phyloP scores from a whole-genome alignment of 2,797 vertebrate genomes.

The Parauchenoglanis ngamensis region DNA sequence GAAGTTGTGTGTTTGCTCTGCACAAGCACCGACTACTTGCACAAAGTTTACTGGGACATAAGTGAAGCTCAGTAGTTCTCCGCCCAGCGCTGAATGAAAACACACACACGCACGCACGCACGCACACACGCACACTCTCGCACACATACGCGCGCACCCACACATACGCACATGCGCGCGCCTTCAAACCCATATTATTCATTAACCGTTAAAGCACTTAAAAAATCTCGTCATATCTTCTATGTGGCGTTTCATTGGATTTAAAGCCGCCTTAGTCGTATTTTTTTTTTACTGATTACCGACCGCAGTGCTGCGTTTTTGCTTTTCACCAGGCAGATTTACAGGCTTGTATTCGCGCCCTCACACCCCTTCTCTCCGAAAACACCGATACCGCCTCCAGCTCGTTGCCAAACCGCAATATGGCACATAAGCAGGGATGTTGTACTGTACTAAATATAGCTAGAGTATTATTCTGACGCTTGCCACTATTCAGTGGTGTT shows the following conservation, averaged over 20 bases:
- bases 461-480: background rate
- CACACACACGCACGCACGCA: background rate
- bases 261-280: background rate
- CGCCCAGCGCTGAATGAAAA: background rate
- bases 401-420: slow-evolving; percentile 30
- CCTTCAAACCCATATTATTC: too few species aligned
- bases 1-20: background rate
- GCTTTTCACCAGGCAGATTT: background rate
- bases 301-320: slow-evolving; percentile 3
- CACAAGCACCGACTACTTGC: background rate
- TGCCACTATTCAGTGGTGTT: background rate
- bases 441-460: slow-evolving; percentile 11
- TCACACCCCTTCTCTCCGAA: background rate
- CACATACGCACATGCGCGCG: too few species aligned
- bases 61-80: background rate
- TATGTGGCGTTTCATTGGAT: background rate
- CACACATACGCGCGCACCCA: background rate
- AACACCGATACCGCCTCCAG: background rate
- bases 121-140: background rate
- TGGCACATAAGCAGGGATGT: slow-evolving; percentile 17
- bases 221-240: background rate
- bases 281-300: background rate
- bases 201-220: background rate
- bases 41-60: slow-evolving; percentile 20
- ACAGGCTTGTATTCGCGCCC: background rate